Evolutionary conservation across 23 tunicate species (phyloP).

Genomic region (Halocynthia aurantium): DNA sequence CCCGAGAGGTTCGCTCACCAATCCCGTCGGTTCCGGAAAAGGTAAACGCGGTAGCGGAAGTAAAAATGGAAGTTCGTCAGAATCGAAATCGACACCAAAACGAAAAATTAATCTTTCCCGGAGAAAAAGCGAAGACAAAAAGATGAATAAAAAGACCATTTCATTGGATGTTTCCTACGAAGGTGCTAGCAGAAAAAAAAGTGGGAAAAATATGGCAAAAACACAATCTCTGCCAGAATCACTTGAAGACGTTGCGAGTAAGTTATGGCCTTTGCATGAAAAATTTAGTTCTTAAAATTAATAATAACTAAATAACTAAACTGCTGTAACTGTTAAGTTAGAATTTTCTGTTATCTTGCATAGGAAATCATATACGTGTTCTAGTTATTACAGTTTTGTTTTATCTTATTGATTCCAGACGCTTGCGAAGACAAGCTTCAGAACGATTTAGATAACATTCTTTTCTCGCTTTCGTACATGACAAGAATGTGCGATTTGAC

Average conservation of each 20-base stretch:
- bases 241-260: too few species aligned
- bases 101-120: constrained; percentile 8
- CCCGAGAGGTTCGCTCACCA: background rate
- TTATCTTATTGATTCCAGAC: too few species aligned
- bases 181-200: constrained; percentile 7
- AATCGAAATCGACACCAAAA: constrained; percentile 15
- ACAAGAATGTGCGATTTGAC: constrained; percentile 40
- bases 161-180: background rate
- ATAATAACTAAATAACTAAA: too few species aligned
- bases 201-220: background rate
- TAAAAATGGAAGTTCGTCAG: background rate
- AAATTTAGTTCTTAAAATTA: too few species aligned
- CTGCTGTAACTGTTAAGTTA: too few species aligned
- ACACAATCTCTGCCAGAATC: too few species aligned
- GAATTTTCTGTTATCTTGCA: too few species aligned
- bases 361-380: too few species aligned
- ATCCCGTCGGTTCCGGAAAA: constrained; percentile 8
- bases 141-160: constrained; percentile 2
- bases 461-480: constrained; percentile 50
- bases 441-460: background rate
- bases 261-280: too few species aligned
- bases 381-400: too few species aligned
- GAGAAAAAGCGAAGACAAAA: constrained; percentile 17
- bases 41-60: background rate
- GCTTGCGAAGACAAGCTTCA: background rate